Evolutionary conservation across 2,113 vertebrate genomes (phyloP).

Genomic region (Oncorhynchus kisutch): DNA sequence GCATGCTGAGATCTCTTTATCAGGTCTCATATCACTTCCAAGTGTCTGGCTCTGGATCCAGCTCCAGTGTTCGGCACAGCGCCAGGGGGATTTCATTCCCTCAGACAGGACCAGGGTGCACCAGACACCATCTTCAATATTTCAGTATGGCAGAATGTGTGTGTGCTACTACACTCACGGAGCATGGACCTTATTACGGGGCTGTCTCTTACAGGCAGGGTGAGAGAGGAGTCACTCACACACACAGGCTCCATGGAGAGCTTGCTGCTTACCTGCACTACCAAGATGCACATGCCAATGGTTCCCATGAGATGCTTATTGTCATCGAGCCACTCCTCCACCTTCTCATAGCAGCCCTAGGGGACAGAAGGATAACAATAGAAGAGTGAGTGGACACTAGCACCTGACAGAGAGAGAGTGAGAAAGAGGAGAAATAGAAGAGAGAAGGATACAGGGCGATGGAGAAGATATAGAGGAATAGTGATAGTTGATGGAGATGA

Average conservation of each 20-base stretch:
- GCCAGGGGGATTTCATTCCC: slow-evolving; percentile 42
- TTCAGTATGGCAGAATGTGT: slow-evolving; percentile 46
- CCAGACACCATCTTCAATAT: slow-evolving; percentile 36
- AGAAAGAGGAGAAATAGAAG: not conserved
- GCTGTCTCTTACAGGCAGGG: slow-evolving; percentile 5
- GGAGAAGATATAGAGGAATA: slow-evolving; percentile 9
- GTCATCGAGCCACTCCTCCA: slow-evolving; percentile 91
- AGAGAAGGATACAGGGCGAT: not conserved
- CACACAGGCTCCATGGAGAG: not conserved
- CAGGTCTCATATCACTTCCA: not conserved
- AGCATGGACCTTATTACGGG: slow-evolving; percentile 23
- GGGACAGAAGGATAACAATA: slow-evolving; percentile 5
- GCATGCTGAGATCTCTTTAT: not conserved
- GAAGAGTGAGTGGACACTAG: not conserved
- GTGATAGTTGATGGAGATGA: not conserved
- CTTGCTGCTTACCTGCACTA: slow-evolving; percentile 84
- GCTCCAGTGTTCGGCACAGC: slow-evolving; percentile 13
- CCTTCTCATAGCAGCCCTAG: slow-evolving; percentile 93
- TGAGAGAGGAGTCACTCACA: not conserved
- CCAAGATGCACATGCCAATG: slow-evolving; percentile 89
- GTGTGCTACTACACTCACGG: slow-evolving; percentile 34
- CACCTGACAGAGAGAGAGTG: not conserved
- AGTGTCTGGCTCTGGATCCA: not conserved
- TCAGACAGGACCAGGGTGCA: slow-evolving; percentile 46
- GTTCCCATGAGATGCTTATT: slow-evolving; percentile 93